Evolutionary conservation across 1,140 invertebrate species (phyloP).

Genomic region (Drosophila pallidifrons): DNA sequence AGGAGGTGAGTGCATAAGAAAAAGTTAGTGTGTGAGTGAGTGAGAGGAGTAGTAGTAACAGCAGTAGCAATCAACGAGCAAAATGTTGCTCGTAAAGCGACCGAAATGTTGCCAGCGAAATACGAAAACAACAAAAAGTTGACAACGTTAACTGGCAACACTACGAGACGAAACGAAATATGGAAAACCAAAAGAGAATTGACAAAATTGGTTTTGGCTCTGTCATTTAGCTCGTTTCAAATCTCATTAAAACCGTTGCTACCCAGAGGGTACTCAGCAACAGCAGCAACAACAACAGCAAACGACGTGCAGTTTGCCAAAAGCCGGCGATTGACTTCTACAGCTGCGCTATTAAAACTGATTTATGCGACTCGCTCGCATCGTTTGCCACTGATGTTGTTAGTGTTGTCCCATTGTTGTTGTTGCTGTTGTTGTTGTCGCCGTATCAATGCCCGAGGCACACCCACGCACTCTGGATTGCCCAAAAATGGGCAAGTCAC

Average conservation of each 20-base stretch:
- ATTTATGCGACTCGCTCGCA: slow-evolving; percentile 60
- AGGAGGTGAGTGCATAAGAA: slow-evolving; percentile 19
- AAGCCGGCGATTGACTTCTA: slow-evolving; percentile 51
- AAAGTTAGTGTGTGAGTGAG: not conserved
- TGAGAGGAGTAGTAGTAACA: not conserved
- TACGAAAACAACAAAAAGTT: slow-evolving; percentile 31
- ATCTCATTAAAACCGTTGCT: slow-evolving; percentile 70
- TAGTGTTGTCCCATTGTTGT: not conserved
- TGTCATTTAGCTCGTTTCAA: slow-evolving; percentile 54
- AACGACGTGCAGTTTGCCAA: slow-evolving; percentile 37
- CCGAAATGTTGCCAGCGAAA: slow-evolving; percentile 62
- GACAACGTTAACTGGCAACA: slow-evolving; percentile 35
- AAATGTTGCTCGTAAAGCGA: slow-evolving; percentile 77
- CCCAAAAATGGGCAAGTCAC: slow-evolving; percentile 78
- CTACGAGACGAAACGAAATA: slow-evolving; percentile 10
- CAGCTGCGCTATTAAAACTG: slow-evolving; percentile 79
- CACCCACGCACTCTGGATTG: slow-evolving; percentile 60
- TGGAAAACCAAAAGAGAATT: slow-evolving; percentile 10
- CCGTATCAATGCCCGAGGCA: slow-evolving; percentile 48
- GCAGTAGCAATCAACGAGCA: slow-evolving; percentile 5
- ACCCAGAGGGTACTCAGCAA: slow-evolving; percentile 15
- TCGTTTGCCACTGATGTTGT: slow-evolving; percentile 11
- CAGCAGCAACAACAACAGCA: slow-evolving; percentile 2
- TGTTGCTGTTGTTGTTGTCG: not conserved
- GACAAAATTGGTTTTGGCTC: slow-evolving; percentile 54